Conservation (phyloP, 2,888 invertebrate genomes). For the Apodemia mormo region DNA sequence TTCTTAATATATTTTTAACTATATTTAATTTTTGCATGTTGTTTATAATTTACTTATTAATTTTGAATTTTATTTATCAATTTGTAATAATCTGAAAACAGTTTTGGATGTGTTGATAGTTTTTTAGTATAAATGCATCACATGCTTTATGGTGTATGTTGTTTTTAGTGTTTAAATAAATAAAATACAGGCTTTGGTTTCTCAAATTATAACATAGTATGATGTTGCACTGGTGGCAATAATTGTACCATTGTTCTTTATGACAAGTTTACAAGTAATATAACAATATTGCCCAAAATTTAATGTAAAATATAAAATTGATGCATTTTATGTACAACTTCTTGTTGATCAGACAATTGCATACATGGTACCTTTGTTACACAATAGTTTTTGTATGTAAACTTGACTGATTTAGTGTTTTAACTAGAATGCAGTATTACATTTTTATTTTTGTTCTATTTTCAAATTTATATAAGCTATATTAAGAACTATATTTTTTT, state of each 20-base stretch:
- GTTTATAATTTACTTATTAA: too few relatives aligned
- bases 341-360: slow-evolving; percentile 46
- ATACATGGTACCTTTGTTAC: slow-evolving; percentile 45
- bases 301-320: neutral
- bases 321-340: slow-evolving; percentile 45
- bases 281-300: neutral
- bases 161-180: too few relatives aligned
- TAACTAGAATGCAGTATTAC: slow-evolving; percentile 75
- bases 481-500: slow-evolving; percentile 68
- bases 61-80: too few relatives aligned
- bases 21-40: too few relatives aligned
- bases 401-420: slow-evolving; percentile 78
- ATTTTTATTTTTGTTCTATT: slow-evolving; percentile 64
- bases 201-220: too few relatives aligned
- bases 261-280: neutral
- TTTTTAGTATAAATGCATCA: too few relatives aligned
- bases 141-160: too few relatives aligned
- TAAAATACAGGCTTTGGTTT: too few relatives aligned
- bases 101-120: too few relatives aligned
- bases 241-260: neutral
- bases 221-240: neutral
- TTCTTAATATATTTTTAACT: too few relatives aligned
- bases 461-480: slow-evolving; percentile 49
- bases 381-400: slow-evolving; percentile 52
- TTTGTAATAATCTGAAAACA: too few relatives aligned